Percentiles rank a stretch among this genome's conserved stretches.
These are phyloP conservation scores for Cantharis nigra DNA, from an alignment of 2,888 invertebrate species.

Conservation along the genomic window DNA sequence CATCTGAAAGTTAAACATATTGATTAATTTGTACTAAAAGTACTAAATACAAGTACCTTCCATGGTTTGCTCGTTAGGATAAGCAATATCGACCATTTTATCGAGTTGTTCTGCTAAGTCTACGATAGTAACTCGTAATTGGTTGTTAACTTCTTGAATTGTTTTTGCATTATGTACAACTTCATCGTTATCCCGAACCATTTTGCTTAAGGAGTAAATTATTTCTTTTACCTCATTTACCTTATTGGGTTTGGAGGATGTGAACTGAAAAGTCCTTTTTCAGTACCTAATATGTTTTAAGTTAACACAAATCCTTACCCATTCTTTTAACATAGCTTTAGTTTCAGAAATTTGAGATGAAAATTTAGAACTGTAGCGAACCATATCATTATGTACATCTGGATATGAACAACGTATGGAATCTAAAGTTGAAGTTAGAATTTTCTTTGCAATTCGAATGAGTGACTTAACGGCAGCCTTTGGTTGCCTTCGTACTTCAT, in stretches of 20 bases:
- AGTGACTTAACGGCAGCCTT: background rate
- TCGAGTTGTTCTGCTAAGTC: background rate
- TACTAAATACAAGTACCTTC: background rate
- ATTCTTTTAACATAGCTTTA: background rate
- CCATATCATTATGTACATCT: background rate
- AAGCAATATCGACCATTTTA: background rate
- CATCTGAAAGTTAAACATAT: background rate
- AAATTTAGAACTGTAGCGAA: background rate
- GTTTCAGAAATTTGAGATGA: background rate
- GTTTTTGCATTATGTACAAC: background rate
- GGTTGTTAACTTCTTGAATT: background rate
- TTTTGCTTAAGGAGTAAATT: background rate
- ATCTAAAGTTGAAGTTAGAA: background rate
- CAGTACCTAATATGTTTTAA: too few relatives aligned
- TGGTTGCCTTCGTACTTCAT: background rate
- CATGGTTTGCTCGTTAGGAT: background rate
- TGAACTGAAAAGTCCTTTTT: background rate
- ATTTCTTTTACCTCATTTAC: background rate
- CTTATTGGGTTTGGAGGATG: background rate
- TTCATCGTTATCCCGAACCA: background rate
- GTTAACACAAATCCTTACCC: background rate
- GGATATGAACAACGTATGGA: background rate
- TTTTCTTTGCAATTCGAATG: background rate
- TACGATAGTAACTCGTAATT: background rate
- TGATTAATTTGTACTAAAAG: background rate